These are phyloP conservation scores for Lampris incognitus DNA, from an alignment of 2,113 vertebrate genomes.

Conservation along the genomic window DNA sequence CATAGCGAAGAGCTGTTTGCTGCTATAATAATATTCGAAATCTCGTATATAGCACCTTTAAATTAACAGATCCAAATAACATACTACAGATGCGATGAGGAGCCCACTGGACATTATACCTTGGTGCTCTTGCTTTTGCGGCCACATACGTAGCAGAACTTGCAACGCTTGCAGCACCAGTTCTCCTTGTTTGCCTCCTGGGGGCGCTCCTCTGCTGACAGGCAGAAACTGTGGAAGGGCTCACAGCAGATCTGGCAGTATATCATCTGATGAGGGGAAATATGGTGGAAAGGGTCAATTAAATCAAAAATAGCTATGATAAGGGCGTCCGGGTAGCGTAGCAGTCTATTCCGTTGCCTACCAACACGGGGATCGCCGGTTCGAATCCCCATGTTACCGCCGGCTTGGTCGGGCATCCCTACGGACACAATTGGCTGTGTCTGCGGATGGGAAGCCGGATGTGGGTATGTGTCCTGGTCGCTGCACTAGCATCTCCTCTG, in stretches of 20 bases:
- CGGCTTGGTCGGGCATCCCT: too few species aligned
- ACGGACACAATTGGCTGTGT: too few species aligned
- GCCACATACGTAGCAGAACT: slow-evolving; percentile 91
- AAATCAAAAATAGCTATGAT: neutral
- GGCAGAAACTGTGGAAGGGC: slow-evolving; percentile 91
- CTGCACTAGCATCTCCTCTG: too few species aligned
- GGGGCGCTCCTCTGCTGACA: slow-evolving; percentile 86
- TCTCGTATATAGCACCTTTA: too few species aligned
- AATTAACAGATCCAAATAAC: neutral
- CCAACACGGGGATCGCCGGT: too few species aligned
- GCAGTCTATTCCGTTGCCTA: too few species aligned
- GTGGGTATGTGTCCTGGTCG: too few species aligned
- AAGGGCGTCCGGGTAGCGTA: neutral
- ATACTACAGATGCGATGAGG: neutral
- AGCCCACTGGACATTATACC: slow-evolving; percentile 66
- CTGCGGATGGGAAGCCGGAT: too few species aligned
- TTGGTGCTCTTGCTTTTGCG: slow-evolving; percentile 87
- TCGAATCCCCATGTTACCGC: too few species aligned
- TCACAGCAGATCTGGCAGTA: slow-evolving; percentile 95
- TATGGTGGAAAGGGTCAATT: neutral
- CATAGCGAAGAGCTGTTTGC: too few species aligned
- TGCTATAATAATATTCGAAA: neutral
- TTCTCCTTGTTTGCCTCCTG: slow-evolving; percentile 86
- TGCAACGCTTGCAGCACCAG: slow-evolving; percentile 93
- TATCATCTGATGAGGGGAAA: slow-evolving; percentile 81